phyloP scores from a whole-genome alignment of 2,113 vertebrate species.

The Cyanoderma ruficeps region DNA sequence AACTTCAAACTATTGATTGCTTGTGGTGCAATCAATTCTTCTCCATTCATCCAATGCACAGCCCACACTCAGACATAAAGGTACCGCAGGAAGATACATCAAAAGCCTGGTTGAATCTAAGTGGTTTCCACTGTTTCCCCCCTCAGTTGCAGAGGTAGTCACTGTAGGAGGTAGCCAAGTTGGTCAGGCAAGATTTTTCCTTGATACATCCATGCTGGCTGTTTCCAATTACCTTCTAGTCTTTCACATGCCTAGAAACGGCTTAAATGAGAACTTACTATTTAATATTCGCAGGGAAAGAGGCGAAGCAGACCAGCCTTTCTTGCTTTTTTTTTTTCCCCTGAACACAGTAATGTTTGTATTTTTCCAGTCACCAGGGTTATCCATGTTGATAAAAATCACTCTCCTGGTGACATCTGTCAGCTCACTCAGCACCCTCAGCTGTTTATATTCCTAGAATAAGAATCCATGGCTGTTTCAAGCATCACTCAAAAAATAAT shows the following conservation, averaged over 20 bases:
- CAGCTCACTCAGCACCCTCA: not conserved
- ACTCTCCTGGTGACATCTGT: not conserved
- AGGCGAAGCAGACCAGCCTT: not conserved
- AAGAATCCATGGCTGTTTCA: not conserved
- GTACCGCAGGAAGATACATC: not conserved
- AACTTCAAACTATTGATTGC: not conserved
- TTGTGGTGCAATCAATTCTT: not conserved
- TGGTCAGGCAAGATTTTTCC: not conserved
- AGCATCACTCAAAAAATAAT: not conserved
- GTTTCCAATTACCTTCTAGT: not conserved
- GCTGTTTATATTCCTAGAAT: not conserved
- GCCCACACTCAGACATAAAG: not conserved
- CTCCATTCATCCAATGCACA: not conserved
- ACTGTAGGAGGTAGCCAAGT: not conserved
- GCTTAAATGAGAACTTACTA: not conserved
- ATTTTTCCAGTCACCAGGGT: not conserved
- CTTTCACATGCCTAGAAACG: not conserved
- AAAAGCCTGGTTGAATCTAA: not conserved
- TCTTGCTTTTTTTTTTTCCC: not conserved
- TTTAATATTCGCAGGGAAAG: not conserved
- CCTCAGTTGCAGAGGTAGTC: not conserved
- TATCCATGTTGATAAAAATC: not conserved
- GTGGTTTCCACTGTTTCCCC: not conserved
- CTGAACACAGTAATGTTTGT: not conserved
- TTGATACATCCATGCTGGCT: not conserved